Evolutionary conservation across 1,140 invertebrate genomes (phyloP).

Genomic region (Zaprionus davidi): DNA sequence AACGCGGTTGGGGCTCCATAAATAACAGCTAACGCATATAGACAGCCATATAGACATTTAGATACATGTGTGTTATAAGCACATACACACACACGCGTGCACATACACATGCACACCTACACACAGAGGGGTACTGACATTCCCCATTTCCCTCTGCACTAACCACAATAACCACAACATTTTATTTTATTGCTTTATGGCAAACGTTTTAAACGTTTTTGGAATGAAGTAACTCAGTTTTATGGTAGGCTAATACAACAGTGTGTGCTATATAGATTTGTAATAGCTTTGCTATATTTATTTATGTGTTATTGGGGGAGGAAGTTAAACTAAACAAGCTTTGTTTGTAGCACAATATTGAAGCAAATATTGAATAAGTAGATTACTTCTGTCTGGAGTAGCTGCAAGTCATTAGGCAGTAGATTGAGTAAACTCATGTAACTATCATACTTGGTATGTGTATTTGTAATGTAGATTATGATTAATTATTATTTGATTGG

Average conservation of each 20-base stretch:
- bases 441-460: no score
- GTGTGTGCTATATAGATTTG: background rate
- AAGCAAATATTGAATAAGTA: background rate
- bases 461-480: no score
- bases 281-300: background rate
- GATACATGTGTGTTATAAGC: background rate
- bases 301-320: background rate
- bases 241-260: background rate
- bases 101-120: no score
- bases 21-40: conserved; percentile 34
- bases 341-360: background rate
- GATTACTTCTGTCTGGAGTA: no score
- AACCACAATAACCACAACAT: conserved; percentile 1
- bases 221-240: background rate
- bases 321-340: background rate
- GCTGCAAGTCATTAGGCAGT: no score
- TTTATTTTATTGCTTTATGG: conserved; percentile 1
- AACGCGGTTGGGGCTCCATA: conserved; percentile 43
- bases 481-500: no score
- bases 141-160: background rate
- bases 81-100: background rate
- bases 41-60: conserved; percentile 37
- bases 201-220: background rate
- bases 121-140: background rate
- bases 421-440: no score